Evolutionary conservation across 2,113 vertebrate species (phyloP).

Genomic region (Prunella fulvescens): DNA sequence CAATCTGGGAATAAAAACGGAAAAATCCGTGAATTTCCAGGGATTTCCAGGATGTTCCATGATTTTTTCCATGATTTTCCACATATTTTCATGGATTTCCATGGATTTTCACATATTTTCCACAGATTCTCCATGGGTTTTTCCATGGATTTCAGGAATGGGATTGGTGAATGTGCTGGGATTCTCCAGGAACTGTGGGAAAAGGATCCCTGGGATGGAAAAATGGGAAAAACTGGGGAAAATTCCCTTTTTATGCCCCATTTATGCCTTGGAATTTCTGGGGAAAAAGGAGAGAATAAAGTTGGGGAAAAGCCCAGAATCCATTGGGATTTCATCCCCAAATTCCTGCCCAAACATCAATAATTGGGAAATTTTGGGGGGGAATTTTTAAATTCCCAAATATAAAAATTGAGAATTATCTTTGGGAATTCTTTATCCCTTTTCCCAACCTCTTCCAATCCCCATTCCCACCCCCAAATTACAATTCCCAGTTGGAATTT

Average conservation of each 20-base stretch:
- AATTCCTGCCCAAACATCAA: not conserved
- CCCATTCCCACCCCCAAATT: not conserved
- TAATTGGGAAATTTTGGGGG: not conserved
- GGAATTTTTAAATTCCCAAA: not conserved
- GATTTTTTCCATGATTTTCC: not conserved
- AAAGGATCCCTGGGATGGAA: not conserved
- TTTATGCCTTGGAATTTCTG: not conserved
- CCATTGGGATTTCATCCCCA: not conserved
- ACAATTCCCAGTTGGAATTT: not conserved
- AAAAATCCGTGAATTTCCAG: not conserved
- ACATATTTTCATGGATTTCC: too few species aligned
- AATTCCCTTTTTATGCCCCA: not conserved
- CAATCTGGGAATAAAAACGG: not conserved
- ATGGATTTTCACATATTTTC: too few species aligned
- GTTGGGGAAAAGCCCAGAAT: not conserved
- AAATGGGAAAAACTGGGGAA: not conserved
- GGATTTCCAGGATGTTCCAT: not conserved
- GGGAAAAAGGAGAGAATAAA: not conserved
- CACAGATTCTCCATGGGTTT: not conserved
- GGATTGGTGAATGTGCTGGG: not conserved
- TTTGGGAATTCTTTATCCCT: not conserved
- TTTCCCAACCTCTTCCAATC: not conserved
- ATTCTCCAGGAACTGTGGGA: not conserved
- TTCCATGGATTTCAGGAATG: not conserved
- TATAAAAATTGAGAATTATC: not conserved